Conservation (phyloP, 2,797 vertebrate species). For the Podarcis lilfordi region DNA sequence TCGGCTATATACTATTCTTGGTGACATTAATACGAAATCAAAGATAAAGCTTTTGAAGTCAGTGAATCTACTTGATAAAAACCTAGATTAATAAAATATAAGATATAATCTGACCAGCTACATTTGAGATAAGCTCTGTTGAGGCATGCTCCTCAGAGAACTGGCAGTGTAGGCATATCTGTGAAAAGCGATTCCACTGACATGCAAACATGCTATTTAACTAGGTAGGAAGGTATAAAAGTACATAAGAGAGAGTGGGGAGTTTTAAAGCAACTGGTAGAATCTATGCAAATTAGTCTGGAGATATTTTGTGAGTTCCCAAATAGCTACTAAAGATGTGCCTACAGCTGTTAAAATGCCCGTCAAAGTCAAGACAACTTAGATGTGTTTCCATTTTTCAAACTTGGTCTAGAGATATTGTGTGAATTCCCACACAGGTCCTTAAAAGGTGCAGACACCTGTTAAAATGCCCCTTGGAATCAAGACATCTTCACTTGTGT, state of each 20-base stretch:
- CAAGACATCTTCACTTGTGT: neutral
- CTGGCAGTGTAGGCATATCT: neutral
- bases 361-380: neutral
- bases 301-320: neutral
- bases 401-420: too few species aligned
- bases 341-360: neutral
- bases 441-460: neutral
- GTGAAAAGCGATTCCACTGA: neutral
- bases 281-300: neutral
- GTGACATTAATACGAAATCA: neutral
- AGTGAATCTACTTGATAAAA: neutral
- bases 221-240: neutral
- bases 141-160: neutral
- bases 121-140: neutral
- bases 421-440: neutral
- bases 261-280: neutral
- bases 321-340: neutral
- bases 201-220: neutral
- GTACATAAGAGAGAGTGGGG: neutral
- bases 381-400: neutral
- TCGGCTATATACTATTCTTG: neutral
- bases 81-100: neutral
- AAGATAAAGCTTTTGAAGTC: constrained; percentile 1
- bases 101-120: neutral
- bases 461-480: neutral